Percentiles rank a stretch among this genome's conserved stretches.
These are phyloP conservation scores for Noctilio leporinus DNA, from an alignment of 2,113 vertebrate species.

Conservation along the genomic window DNA sequence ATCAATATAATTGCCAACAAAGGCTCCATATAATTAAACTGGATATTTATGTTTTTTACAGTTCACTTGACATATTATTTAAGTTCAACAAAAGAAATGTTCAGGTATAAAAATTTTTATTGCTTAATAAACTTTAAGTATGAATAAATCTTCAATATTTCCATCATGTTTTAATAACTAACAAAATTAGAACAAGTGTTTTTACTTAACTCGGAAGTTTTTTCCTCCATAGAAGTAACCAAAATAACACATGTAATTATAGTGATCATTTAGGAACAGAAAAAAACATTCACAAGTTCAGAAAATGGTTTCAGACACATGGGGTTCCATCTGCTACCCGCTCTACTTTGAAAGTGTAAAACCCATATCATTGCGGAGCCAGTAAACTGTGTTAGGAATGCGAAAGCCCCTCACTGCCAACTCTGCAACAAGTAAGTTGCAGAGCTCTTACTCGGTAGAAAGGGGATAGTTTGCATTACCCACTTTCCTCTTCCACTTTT, in stretches of 20 bases:
- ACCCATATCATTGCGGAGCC: not conserved
- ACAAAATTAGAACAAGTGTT: conserved; percentile 42
- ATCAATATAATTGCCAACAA: conserved; percentile 57
- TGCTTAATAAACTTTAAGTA: not conserved
- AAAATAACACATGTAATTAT: conserved; percentile 70
- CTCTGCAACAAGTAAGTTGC: not conserved
- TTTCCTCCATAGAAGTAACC: conserved; percentile 39
- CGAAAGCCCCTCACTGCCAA: not conserved
- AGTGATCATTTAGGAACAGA: conserved; percentile 59
- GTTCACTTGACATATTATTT: conserved; percentile 21
- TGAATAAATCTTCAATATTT: not conserved
- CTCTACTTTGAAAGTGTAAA: conserved; percentile 60
- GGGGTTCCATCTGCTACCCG: conserved; percentile 67
- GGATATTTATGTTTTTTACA: conserved; percentile 55
- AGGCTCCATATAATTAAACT: not conserved
- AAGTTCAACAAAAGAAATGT: conserved; percentile 42
- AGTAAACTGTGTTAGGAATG: not conserved
- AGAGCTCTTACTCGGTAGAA: not conserved
- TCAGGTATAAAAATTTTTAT: conserved; percentile 38
- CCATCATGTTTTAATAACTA: conserved; percentile 42
- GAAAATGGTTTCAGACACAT: conserved; percentile 65
- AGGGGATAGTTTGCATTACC: too few relatives aligned
- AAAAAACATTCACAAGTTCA: conserved; percentile 51
- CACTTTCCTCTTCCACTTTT: not conserved
- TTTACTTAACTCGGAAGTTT: conserved; percentile 21